These are phyloP conservation scores for Nomada goodeniana DNA, from an alignment of 2,888 invertebrate genomes.

Conservation along the genomic window DNA sequence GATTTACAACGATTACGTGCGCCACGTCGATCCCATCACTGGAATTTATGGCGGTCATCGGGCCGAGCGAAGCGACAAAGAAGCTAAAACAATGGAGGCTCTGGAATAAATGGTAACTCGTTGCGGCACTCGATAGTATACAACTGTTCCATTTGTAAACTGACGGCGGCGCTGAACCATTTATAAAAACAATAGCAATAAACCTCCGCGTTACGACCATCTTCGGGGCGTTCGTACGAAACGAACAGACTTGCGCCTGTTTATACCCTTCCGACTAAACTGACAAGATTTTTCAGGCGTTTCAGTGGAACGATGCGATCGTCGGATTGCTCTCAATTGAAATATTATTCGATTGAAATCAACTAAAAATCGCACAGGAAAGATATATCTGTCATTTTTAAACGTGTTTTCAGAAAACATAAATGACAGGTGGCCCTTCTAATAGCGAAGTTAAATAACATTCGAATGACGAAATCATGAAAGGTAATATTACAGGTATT, in stretches of 20 bases:
- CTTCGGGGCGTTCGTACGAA: not conserved
- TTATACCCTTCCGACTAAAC: too few species aligned
- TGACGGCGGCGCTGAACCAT: not conserved
- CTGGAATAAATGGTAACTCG: not conserved
- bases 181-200: not conserved
- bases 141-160: not conserved
- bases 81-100: slow-evolving; percentile 7
- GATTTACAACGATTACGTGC: slow-evolving; percentile 16
- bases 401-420: too few species aligned
- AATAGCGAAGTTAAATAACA: too few species aligned
- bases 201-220: not conserved
- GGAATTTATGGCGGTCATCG: slow-evolving; percentile 7
- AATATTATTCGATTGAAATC: too few species aligned
- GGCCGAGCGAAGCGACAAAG: not conserved
- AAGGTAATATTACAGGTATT: too few species aligned
- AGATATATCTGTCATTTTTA: too few species aligned
- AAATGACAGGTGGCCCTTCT: too few species aligned
- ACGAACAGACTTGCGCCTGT: not conserved
- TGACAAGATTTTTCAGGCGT: too few species aligned
- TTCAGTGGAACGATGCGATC: too few species aligned
- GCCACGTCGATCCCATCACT: not conserved
- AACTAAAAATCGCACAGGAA: too few species aligned
- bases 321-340: too few species aligned
- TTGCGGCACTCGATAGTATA: not conserved
- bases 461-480: too few species aligned